These are phyloP conservation scores for Lophius americanus DNA, from an alignment of 2,797 vertebrate species.

Conservation along the genomic window DNA sequence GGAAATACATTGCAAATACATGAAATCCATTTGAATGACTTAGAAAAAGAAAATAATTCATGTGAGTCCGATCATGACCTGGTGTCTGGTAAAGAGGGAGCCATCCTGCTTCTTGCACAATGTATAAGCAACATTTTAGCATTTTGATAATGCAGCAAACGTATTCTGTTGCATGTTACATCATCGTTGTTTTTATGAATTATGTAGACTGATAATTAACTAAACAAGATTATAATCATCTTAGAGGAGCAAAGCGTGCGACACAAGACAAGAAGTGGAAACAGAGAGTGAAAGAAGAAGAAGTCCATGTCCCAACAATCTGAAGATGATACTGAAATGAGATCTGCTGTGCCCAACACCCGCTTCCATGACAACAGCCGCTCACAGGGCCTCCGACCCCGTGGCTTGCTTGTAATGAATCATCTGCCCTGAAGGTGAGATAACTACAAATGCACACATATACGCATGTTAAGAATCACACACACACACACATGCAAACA, in stretches of 20 bases:
- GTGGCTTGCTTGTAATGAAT: slow-evolving; percentile 69
- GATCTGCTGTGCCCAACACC: slow-evolving; percentile 66
- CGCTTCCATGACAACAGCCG: slow-evolving; percentile 76
- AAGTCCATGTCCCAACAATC: slow-evolving; percentile 49
- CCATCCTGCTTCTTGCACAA: too few relatives aligned
- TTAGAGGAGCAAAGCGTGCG: too few relatives aligned
- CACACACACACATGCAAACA: slow-evolving; percentile 19
- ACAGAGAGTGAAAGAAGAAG: neutral
- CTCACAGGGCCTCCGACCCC: slow-evolving; percentile 60
- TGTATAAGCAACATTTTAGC: too few relatives aligned
- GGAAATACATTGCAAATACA: slow-evolving; percentile 16
- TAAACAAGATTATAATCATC: neutral
- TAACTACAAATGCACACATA: slow-evolving; percentile 58
- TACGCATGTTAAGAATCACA: slow-evolving; percentile 29
- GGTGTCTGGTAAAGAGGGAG: neutral
- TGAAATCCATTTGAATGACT: neutral
- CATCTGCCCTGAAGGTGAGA: slow-evolving; percentile 64
- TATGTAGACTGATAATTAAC: too few relatives aligned
- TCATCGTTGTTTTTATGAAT: too few relatives aligned
- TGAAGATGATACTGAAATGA: slow-evolving; percentile 75
- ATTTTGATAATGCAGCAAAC: too few relatives aligned
- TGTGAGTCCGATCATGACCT: slow-evolving; percentile 5
- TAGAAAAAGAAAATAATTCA: slow-evolving; percentile 11
- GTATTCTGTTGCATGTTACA: too few relatives aligned
- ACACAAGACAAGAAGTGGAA: neutral